A percentile compares a stretch with the other conserved stretches of the same genome.
phyloP scores from a whole-genome alignment of 2,797 vertebrate genomes.

The Gobionotothen gibberifrons region DNA sequence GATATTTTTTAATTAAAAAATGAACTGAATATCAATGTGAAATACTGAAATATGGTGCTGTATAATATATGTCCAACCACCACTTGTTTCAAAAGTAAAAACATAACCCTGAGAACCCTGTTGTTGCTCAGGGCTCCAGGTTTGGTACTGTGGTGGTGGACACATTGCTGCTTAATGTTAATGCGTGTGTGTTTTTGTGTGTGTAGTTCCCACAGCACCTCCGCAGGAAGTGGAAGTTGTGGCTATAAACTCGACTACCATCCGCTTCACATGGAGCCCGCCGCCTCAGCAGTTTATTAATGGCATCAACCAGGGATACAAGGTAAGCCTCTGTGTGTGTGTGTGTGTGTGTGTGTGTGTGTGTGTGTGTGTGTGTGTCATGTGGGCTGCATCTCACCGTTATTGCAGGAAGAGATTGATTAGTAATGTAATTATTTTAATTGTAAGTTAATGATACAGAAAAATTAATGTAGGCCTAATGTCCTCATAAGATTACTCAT shows the following conservation, averaged over 20 bases:
- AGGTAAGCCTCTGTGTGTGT: slow-evolving; percentile 81
- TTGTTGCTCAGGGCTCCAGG: background rate
- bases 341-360: slow-evolving; percentile 14
- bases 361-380: background rate
- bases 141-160: background rate
- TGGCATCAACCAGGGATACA: slow-evolving; percentile 97
- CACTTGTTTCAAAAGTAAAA: slow-evolving; percentile 15
- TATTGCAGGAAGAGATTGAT: background rate
- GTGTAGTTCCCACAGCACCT: slow-evolving; percentile 93
- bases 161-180: slow-evolving; percentile 27
- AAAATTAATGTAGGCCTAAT: background rate
- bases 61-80: slow-evolving; percentile 28
- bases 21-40: slow-evolving; percentile 39
- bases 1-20: slow-evolving; percentile 54
- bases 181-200: slow-evolving; percentile 18
- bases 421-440: background rate
- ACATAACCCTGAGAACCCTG: slow-evolving; percentile 6
- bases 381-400: background rate
- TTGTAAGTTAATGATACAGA: background rate
- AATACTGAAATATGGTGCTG: slow-evolving; percentile 42
- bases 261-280: slow-evolving; percentile 93
- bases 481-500: background rate
- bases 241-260: slow-evolving; percentile 92
- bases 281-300: slow-evolving; percentile 97
- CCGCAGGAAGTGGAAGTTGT: slow-evolving; percentile 91